phyloP scores from a whole-genome alignment of 92 coral and sea anemone species.

The Epizoanthus illoricatus region DNA sequence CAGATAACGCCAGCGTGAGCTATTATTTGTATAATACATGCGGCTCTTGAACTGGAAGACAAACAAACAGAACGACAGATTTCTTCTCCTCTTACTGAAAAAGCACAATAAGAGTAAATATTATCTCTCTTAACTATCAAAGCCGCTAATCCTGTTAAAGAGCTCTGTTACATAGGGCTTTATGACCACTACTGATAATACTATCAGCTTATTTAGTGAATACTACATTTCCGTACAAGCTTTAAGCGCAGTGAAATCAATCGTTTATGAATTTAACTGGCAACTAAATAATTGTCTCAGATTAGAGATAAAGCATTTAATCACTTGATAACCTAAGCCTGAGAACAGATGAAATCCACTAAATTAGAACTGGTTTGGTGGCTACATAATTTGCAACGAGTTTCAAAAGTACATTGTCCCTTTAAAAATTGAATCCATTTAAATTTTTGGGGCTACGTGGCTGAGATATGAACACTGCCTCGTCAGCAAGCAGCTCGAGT shows the following conservation, averaged over 20 bases:
- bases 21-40: slow-evolving; percentile 11
- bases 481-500: background rate
- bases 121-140: slow-evolving; percentile 21
- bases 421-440: slow-evolving; percentile 17
- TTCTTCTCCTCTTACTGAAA: slow-evolving; percentile 2
- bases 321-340: background rate
- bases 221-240: background rate
- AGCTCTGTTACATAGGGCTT: slow-evolving; percentile 21
- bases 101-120: slow-evolving; percentile 15
- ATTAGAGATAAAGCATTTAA: background rate
- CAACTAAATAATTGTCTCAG: slow-evolving; percentile 5
- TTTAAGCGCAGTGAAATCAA: background rate
- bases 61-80: slow-evolving; percentile 21
- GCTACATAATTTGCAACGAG: background rate
- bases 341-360: background rate
- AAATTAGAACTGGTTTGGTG: background rate
- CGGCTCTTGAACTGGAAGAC: background rate
- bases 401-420: slow-evolving; percentile 9
- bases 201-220: background rate
- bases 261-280: background rate
- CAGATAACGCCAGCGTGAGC: background rate
- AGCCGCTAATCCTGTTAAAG: slow-evolving; percentile 15
- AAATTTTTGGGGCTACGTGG: slow-evolving; percentile 7
- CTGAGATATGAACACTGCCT: background rate
- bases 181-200: background rate